Base-by-base conservation (phyloP, 2,888 invertebrate species). In the Ichneumoninae sp. region DNA sequence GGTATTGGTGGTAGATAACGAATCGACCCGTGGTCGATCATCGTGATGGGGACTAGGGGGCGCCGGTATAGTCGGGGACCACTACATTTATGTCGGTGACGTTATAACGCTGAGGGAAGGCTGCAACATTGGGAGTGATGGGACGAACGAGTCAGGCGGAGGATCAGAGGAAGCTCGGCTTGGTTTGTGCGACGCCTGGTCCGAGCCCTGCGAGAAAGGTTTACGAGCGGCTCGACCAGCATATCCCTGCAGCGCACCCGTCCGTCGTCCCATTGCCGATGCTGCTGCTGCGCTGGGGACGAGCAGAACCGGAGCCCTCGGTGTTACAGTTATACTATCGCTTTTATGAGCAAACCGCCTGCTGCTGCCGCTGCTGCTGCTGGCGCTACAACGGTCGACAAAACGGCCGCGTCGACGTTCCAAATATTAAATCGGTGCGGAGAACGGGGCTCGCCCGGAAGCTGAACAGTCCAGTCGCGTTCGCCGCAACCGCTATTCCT, bases 331-430 rank as follows among this genome's bases (percentile, higher is more conserved):
- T 89, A 89, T 87, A 79, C 84, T 86, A 87, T 86, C 83, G 86
- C 76, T 87, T 90, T 89, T 90, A 90, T 85, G 90, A 87, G 74
- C 72, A 66, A 70, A 60, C 82, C 82, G 90, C 82, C 88, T 88
- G 88, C 65, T 66, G 66, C 66, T 36, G 66, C 66, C 36, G 74
- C 36, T 47, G 26, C 50, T 44, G 22, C 26, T 50, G 66, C 47
- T 47, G 33, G 19, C 50, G 16, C 8, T 33, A 22, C 71, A 71
- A 62, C 40, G 76, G 52, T 40, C 36, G 62, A 50, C 75, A 66
- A 76, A 76, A 76, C 66, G 76, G 52, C 66, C 52, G 65, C 66
- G 76, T 76, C 76, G 76, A 66, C 76, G 76, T 52, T 76, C 76
- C 47, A 76, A 76, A 76, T 76, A 76, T 76, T 52, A 76, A 76